A percentile compares a stretch with the other conserved stretches of the same genome.
These are phyloP conservation scores for Pseudomyrmex gracilis DNA, from an alignment of 1,140 invertebrate species.

Conservation along the genomic window DNA sequence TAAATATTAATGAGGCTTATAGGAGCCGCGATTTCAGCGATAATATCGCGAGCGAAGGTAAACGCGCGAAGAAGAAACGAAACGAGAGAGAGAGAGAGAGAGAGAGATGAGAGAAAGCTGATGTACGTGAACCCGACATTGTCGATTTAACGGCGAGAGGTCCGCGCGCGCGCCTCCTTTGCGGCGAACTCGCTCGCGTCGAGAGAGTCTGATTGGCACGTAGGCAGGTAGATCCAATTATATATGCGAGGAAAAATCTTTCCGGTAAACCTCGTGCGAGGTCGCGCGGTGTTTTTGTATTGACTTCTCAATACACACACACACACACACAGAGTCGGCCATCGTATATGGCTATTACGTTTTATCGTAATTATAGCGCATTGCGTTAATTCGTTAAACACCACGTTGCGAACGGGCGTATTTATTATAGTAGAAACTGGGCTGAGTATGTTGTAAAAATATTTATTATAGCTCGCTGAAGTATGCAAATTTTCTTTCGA, in stretches of 20 bases:
- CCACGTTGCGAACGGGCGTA: constrained; percentile 35
- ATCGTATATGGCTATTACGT: constrained; percentile 1
- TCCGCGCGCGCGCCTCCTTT: neutral
- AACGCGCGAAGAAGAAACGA: constrained; percentile 23
- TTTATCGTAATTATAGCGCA: constrained; percentile 42
- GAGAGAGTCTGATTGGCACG: constrained; percentile 38
- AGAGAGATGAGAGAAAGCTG: constrained; percentile 42
- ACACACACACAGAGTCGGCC: neutral
- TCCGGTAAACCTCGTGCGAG: constrained; percentile 12
- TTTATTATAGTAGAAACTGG: constrained; percentile 36
- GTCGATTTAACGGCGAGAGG: constrained; percentile 30
- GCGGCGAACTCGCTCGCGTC: neutral
- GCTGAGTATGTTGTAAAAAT: constrained; percentile 1
- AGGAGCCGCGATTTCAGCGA: constrained; percentile 42
- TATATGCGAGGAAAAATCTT: constrained; percentile 22
- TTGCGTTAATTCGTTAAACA: constrained; percentile 42
- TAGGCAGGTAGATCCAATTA: constrained; percentile 29
- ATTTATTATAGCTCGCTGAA: constrained; percentile 14
- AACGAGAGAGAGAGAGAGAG: constrained; percentile 39
- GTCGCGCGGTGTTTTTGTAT: constrained; percentile 21
- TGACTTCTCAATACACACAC: neutral
- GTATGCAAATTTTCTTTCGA: constrained; percentile 10
- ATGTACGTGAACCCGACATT: constrained; percentile 15
- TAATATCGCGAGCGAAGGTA: constrained; percentile 38
- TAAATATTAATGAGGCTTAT: constrained; percentile 52